phyloP scores from a whole-genome alignment of 2,888 invertebrate genomes.

The Drosophila affinis region DNA sequence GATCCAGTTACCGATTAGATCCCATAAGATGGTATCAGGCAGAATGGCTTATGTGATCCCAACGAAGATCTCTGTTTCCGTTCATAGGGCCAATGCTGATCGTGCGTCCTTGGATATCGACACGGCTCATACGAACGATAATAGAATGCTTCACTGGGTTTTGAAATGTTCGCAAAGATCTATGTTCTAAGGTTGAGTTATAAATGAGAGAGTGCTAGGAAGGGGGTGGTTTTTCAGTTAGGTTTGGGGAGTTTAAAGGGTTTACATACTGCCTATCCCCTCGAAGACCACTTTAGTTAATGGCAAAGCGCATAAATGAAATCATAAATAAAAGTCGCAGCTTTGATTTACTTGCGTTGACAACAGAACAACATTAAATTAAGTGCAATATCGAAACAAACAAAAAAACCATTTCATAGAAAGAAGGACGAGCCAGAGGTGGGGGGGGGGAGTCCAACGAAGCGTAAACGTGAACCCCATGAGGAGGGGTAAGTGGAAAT shows the following conservation, averaged over 20 bases:
- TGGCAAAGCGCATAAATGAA: constrained; percentile 53
- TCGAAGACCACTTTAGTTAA: constrained; percentile 58
- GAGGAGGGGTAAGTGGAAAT: constrained; percentile 46
- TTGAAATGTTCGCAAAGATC: neutral
- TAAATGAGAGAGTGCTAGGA: neutral
- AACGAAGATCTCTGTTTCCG: constrained; percentile 15
- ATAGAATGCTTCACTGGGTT: constrained; percentile 7
- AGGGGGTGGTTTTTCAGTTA: neutral
- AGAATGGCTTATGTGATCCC: neutral
- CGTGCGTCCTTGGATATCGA: constrained; percentile 11
- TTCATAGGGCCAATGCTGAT: constrained; percentile 8
- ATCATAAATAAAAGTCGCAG: constrained; percentile 69
- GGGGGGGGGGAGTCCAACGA: constrained; percentile 44
- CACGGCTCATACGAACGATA: constrained; percentile 12
- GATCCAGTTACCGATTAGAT: neutral
- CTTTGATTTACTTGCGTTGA: constrained; percentile 68
- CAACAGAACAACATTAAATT: constrained; percentile 66
- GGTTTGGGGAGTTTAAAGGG: neutral
- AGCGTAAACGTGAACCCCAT: constrained; percentile 49
- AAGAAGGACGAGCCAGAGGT: constrained; percentile 45
- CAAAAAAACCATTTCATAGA: constrained; percentile 2
- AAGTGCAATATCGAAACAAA: constrained; percentile 54
- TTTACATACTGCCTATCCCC: neutral
- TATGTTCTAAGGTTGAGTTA: constrained; percentile 8
- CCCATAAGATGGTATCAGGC: neutral